Percentiles rank a stretch among this genome's conserved stretches.
Evolutionary conservation across 2,113 vertebrate species (phyloP).

Genomic region (Trinectes maculatus): DNA sequence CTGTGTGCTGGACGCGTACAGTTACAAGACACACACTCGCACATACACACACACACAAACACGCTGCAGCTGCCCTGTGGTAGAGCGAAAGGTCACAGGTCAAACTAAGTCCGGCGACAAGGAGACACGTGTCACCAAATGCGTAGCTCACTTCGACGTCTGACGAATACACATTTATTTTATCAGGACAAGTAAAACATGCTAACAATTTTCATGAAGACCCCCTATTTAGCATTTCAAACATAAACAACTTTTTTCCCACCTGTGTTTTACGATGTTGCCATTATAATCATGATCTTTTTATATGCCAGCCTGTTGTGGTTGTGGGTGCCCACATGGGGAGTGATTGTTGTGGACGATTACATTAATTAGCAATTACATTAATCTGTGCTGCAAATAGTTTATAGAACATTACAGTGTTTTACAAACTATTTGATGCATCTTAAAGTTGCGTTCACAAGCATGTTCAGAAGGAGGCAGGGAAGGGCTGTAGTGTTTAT

Average conservation of each 20-base stretch:
- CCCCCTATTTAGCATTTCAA: too few species aligned
- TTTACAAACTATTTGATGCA: background rate
- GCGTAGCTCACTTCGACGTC: background rate
- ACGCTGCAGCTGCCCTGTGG: constrained; percentile 48
- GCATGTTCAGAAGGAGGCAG: too few species aligned
- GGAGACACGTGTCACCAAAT: constrained; percentile 21
- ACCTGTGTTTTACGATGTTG: background rate
- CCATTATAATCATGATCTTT: background rate
- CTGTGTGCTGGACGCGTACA: constrained; percentile 61
- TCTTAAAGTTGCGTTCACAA: background rate
- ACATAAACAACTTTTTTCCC: too few species aligned
- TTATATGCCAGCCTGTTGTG: background rate
- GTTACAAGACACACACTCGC: constrained; percentile 69
- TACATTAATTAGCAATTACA: background rate
- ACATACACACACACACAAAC: constrained; percentile 53
- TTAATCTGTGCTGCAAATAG: too few species aligned
- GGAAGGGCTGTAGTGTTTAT: background rate
- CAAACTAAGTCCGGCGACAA: constrained; percentile 15
- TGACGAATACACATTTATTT: background rate
- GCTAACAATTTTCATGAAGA: too few species aligned
- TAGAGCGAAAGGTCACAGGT: constrained; percentile 65
- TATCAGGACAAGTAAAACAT: background rate
- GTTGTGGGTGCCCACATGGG: background rate
- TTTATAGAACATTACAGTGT: background rate
- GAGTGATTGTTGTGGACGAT: background rate